Base-by-base conservation (phyloP, 2,888 invertebrate genomes). In the Idaea biselata region DNA sequence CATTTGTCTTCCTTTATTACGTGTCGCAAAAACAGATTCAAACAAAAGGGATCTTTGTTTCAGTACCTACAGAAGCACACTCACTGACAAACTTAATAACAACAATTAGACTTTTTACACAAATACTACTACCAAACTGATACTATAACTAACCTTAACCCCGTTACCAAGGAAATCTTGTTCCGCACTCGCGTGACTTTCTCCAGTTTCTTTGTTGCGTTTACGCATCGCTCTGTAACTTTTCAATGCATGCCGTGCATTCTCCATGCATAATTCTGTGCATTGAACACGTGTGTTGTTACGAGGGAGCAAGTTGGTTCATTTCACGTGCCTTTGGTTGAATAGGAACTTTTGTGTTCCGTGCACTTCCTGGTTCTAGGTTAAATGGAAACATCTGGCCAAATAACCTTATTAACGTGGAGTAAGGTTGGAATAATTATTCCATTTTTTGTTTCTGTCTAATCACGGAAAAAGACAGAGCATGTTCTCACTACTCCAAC, bases 181-280 rank as follows among this genome's bases (percentile, higher is more conserved):
- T 55, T 61, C 16, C 60, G n/a, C 16, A 18, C 56, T 68, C 66
- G 69, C 68, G 69, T 70, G 65, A 68, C 69, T 70, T 68, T 68
- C 69, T 58, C 67, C 63, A 58, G 64, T 65, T 63, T 63, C 61
- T 57, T 63, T 62, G 60, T 61, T 64, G 65, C 62, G 61, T 62
- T 65, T 59, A 56, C 44, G 44, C 44, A 44, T 44, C 44, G 44
- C 44, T 44, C 60, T 59, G 63, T 64, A 59, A 63, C 68, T 66
- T 63, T 68, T 66, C 64, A 66, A 65, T 65, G 69, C 69, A 61
- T 66, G 63, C 61, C 60, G 59, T 58, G 53, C 67, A 67, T 66
- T 67, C 67, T 63, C 64, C 61, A 59, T 56, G 59, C 63, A 66
- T 67, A 60, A 59, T 67, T 61, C 60, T 44, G 62, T 63, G 25